A percentile compares a stretch with the other conserved stretches of the same genome.
Evolutionary conservation across 2,797 vertebrate species (phyloP).

Genomic region (Sebastes minor): DNA sequence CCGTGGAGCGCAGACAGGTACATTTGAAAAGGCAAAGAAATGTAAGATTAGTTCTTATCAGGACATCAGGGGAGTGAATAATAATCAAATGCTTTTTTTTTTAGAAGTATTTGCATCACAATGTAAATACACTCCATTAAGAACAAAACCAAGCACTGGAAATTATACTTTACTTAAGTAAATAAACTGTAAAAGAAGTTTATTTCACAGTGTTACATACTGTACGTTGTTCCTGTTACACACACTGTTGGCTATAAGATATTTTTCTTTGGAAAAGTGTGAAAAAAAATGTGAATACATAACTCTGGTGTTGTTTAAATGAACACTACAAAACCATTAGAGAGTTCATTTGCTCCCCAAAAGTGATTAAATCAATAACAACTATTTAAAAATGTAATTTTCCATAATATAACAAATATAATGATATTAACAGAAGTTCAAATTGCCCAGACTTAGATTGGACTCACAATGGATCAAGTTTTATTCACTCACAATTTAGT

Average conservation of each 20-base stretch:
- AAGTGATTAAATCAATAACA: background rate
- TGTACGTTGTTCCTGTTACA: background rate
- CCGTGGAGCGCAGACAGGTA: background rate
- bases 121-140: background rate
- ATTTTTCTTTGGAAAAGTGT: background rate
- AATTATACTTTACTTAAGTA: background rate
- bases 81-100: background rate
- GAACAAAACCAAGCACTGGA: background rate
- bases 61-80: background rate
- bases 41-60: background rate
- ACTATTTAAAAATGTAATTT: background rate
- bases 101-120: background rate
- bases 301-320: background rate
- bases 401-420: background rate
- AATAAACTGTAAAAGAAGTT: background rate
- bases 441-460: background rate
- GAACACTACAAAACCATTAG: background rate
- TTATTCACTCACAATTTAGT: background rate
- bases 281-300: background rate
- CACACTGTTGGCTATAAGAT: background rate
- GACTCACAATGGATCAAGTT: background rate
- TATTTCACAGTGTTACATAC: background rate
- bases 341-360: background rate
- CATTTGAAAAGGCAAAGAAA: slow-evolving; percentile 17
- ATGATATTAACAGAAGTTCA: background rate